Evolutionary conservation across 2,797 vertebrate genomes (phyloP).

Genomic region (Masticophis lateralis): DNA sequence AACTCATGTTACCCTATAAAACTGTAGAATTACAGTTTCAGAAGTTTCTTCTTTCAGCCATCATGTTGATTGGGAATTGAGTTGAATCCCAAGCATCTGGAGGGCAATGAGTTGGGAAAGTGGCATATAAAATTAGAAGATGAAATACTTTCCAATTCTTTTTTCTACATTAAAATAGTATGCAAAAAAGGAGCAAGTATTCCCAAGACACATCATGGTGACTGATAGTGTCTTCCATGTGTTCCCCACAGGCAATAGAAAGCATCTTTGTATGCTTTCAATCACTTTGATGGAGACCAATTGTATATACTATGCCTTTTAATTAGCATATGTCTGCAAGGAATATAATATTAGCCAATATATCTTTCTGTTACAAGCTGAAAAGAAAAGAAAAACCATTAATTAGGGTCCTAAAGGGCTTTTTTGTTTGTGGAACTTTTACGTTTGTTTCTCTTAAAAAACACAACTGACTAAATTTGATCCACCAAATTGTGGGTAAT

Average conservation of each 20-base stretch:
- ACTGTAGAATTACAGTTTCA: not conserved
- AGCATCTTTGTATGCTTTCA: constrained; percentile 42
- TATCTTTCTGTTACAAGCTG: constrained; percentile 33
- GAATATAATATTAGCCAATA: constrained; percentile 34
- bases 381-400: constrained; percentile 52
- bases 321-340: constrained; percentile 45
- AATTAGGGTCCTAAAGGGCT: constrained; percentile 29
- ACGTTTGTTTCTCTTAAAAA: not conserved
- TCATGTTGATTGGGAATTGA: not conserved
- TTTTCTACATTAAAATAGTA: not conserved
- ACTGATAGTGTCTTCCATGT: constrained; percentile 24
- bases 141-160: constrained; percentile 1
- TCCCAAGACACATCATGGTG: not conserved
- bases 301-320: constrained; percentile 25
- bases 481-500: not conserved
- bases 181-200: not conserved
- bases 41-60: not conserved
- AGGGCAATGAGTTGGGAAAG: not conserved
- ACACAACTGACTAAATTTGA: not conserved
- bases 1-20: not conserved
- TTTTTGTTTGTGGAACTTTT: constrained; percentile 26
- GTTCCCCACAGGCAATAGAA: constrained; percentile 36
- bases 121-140: constrained; percentile 6
- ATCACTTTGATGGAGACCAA: constrained; percentile 43
- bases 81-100: not conserved